phyloP scores from a whole-genome alignment of 2,113 vertebrate genomes.

The Chaetops frenatus region DNA sequence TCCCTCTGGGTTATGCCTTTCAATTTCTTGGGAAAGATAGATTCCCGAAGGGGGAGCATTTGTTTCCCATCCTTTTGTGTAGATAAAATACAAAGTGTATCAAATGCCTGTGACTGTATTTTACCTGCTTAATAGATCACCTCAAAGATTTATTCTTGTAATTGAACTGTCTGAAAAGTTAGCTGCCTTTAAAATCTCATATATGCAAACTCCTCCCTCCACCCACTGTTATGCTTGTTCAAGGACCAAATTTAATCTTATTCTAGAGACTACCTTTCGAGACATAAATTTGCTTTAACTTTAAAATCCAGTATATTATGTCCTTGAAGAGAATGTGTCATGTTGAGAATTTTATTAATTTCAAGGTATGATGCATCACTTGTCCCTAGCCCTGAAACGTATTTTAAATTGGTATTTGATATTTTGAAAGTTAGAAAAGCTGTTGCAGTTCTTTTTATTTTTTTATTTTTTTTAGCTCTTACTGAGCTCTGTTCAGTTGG shows the following conservation, averaged over 20 bases:
- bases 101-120: background rate
- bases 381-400: background rate
- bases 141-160: background rate
- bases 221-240: background rate
- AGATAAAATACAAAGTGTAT: background rate
- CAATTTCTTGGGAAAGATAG: background rate
- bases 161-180: background rate
- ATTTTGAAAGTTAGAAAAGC: background rate
- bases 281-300: background rate
- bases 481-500: background rate
- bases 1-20: background rate
- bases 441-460: background rate
- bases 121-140: background rate
- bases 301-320: background rate
- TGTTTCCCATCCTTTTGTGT: background rate
- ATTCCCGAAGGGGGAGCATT: background rate
- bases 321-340: background rate
- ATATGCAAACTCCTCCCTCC: background rate
- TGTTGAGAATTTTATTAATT: background rate
- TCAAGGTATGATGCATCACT: background rate
- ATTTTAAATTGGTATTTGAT: background rate
- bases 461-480: background rate
- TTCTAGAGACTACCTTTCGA: background rate
- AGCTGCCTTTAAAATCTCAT: background rate
- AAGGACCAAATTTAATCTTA: background rate